Evolutionary conservation across 2,113 vertebrate species (phyloP).

Genomic region (Aldabrachelys gigantea): DNA sequence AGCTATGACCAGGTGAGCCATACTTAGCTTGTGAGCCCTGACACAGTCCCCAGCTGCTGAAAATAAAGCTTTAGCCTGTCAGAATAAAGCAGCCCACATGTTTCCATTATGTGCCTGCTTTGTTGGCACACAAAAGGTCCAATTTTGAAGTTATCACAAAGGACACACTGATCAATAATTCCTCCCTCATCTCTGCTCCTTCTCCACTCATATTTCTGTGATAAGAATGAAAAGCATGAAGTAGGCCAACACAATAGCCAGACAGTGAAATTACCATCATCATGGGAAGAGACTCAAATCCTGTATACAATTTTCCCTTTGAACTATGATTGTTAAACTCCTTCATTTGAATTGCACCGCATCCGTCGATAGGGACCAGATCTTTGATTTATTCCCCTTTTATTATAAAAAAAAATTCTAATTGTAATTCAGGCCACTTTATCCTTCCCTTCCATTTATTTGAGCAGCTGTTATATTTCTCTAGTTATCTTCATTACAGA

Average conservation of each 20-base stretch:
- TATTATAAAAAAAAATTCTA: not conserved
- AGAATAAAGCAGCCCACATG: not conserved
- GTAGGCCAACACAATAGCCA: not conserved
- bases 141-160: not conserved
- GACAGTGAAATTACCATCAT: not conserved
- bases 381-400: not conserved
- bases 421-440: not conserved
- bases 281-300: not conserved
- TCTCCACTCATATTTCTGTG: not conserved
- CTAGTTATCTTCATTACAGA: not conserved
- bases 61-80: not conserved
- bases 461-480: not conserved
- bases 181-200: not conserved
- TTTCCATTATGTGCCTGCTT: not conserved
- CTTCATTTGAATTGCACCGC: not conserved
- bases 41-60: not conserved
- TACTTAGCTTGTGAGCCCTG: not conserved
- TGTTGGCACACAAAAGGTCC: not conserved
- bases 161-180: not conserved
- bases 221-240: not conserved
- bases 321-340: not conserved
- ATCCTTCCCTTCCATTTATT: not conserved
- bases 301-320: not conserved
- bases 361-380: not conserved
- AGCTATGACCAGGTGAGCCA: accelerated